phyloP scores from a whole-genome alignment of 2,888 invertebrate species.

The Sylvicola cinctus region DNA sequence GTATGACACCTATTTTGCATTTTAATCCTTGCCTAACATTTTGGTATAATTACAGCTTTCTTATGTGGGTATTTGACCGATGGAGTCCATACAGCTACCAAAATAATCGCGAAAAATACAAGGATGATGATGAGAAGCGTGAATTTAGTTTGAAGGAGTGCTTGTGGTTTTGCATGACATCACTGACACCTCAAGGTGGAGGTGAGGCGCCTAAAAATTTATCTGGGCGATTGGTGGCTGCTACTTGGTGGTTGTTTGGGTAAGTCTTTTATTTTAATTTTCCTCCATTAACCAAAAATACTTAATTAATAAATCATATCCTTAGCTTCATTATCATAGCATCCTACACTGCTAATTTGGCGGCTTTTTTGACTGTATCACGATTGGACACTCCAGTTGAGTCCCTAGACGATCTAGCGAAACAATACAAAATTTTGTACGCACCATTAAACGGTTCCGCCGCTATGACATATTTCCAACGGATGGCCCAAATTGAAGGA shows the following conservation, averaged over 20 bases:
- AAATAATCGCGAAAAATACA: constrained; percentile 82
- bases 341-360: constrained; percentile 94
- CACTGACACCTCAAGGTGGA: constrained; percentile 84
- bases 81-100: constrained; percentile 96
- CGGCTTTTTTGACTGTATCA: constrained; percentile 89
- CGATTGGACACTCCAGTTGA: constrained; percentile 83
- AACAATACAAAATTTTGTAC: constrained; percentile 91
- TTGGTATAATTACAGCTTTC: constrained; percentile 32
- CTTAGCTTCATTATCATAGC: constrained; percentile 86
- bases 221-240: constrained; percentile 84
- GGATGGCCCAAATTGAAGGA: constrained; percentile 91
- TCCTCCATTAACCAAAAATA: background rate
- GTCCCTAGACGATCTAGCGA: constrained; percentile 81
- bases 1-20: constrained; percentile 22
- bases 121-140: constrained; percentile 80
- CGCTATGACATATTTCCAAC: constrained; percentile 82
- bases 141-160: constrained; percentile 92
- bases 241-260: constrained; percentile 99
- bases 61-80: constrained; percentile 93
- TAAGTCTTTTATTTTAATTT: constrained; percentile 16
- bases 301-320: constrained; percentile 1
- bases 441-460: constrained; percentile 76
- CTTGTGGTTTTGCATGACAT: constrained; percentile 98
- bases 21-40: background rate
- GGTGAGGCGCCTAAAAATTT: constrained; percentile 93